These are phyloP conservation scores for Cydia pomonella DNA, from an alignment of 1,140 invertebrate genomes.

Conservation along the genomic window DNA sequence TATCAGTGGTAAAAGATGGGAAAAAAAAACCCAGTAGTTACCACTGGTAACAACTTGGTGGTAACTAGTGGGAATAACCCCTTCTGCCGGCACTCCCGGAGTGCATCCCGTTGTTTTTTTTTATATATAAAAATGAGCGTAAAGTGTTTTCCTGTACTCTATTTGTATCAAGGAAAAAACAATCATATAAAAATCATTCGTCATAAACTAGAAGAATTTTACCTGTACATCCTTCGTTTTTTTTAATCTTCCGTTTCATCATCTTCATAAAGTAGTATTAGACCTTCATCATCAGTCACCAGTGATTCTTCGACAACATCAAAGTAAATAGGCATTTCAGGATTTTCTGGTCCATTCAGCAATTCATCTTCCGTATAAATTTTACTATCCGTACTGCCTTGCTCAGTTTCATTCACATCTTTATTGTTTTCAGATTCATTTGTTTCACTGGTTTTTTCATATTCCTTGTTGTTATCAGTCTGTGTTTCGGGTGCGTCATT, in stretches of 20 bases:
- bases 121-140: no score
- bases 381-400: background rate
- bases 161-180: no score
- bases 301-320: background rate
- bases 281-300: background rate
- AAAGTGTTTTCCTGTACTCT: no score
- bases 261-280: background rate
- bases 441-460: background rate
- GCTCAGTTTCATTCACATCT: background rate
- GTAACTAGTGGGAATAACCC: no score
- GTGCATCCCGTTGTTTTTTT: no score
- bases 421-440: background rate
- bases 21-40: no score
- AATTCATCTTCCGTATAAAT: background rate
- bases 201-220: no score
- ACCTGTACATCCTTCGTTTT: background rate
- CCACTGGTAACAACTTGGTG: no score
- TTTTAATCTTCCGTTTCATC: background rate
- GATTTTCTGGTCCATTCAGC: background rate
- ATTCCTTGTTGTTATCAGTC: background rate
- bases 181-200: no score
- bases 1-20: no score
- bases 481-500: background rate
- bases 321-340: background rate
- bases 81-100: no score